These are phyloP conservation scores for Pogonocherus hispidulus DNA, from an alignment of 2,888 invertebrate species.

Conservation along the genomic window DNA sequence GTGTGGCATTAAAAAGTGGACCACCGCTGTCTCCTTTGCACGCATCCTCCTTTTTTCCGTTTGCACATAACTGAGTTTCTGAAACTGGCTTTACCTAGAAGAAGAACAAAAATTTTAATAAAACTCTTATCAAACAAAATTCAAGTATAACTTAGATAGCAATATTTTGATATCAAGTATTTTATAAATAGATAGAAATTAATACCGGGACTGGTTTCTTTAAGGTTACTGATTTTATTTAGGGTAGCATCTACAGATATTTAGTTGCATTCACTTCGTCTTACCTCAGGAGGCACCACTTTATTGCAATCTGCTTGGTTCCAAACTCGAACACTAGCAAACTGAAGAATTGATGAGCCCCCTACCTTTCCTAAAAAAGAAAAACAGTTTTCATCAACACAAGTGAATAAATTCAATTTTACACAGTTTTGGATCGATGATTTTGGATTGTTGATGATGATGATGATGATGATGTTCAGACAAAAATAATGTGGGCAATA, in stretches of 20 bases:
- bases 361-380: slow-evolving; percentile 55
- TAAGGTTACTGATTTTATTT: too few relatives aligned
- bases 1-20: slow-evolving; percentile 69
- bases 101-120: slow-evolving; percentile 55
- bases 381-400: not conserved
- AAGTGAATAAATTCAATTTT: too few relatives aligned
- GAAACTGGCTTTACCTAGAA: slow-evolving; percentile 55
- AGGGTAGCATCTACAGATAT: too few relatives aligned
- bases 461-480: too few relatives aligned
- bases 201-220: too few relatives aligned
- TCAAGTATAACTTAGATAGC: too few relatives aligned
- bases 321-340: slow-evolving; percentile 57
- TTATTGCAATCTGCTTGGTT: slow-evolving; percentile 54
- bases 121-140: too few relatives aligned
- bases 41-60: slow-evolving; percentile 73
- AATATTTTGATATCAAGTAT: too few relatives aligned
- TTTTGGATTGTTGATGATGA: too few relatives aligned
- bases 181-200: too few relatives aligned
- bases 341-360: slow-evolving; percentile 58
- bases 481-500: too few relatives aligned
- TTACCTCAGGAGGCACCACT: slow-evolving; percentile 57
- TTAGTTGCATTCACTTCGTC: not conserved
- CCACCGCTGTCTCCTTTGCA: slow-evolving; percentile 80
- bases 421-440: too few relatives aligned
- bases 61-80: slow-evolving; percentile 74